Evolutionary conservation across 2,113 vertebrate species (phyloP).

Genomic region (Abramis brama): DNA sequence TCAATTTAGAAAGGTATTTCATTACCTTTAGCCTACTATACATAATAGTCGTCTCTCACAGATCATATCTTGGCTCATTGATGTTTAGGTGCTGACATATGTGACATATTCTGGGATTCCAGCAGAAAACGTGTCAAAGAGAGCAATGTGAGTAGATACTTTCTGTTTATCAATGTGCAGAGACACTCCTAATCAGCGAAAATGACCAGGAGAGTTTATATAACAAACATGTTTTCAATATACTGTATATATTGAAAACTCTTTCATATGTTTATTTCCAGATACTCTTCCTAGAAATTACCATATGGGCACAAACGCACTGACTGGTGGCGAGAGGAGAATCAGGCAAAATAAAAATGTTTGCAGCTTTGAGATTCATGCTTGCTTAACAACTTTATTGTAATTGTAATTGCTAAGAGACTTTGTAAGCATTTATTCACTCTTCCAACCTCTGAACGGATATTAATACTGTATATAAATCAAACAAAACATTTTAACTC

Average conservation of each 20-base stretch:
- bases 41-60: too few species aligned
- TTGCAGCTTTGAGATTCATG: neutral
- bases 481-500: too few species aligned
- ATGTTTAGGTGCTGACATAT: neutral
- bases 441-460: too few species aligned
- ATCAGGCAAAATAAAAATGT: neutral
- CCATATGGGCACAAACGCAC: neutral
- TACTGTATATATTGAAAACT: too few species aligned
- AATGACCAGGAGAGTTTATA: neutral
- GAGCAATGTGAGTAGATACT: neutral
- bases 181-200: neutral
- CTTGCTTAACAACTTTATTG: too few species aligned
- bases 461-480: too few species aligned
- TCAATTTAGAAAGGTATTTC: too few species aligned
- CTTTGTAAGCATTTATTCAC: too few species aligned
- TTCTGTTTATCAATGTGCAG: neutral
- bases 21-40: too few species aligned
- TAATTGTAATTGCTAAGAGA: too few species aligned
- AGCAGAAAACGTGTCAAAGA: neutral
- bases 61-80: neutral
- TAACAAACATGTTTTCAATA: too few species aligned
- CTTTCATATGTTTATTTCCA: neutral
- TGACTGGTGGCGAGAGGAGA: neutral
- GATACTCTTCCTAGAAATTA: neutral
- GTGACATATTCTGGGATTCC: neutral